phyloP scores from a whole-genome alignment of 1,140 invertebrate species.

The Trinorchestia longiramus region DNA sequence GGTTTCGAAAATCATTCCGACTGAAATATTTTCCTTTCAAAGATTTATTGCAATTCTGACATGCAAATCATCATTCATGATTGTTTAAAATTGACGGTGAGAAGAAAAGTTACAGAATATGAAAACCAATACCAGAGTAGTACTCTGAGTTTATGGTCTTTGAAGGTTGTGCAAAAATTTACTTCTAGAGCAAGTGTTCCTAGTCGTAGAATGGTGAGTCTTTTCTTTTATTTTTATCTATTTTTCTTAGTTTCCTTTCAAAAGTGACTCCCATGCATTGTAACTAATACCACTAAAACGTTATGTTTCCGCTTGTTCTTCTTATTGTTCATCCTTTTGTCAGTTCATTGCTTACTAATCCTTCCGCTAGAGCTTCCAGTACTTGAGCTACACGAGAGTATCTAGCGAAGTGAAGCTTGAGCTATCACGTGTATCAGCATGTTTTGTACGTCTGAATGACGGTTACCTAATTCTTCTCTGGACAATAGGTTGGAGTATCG shows the following conservation, averaged over 20 bases:
- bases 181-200: not conserved
- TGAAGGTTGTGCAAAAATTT: not conserved
- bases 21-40: not conserved
- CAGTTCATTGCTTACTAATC: not conserved
- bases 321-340: too few species aligned
- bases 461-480: not conserved
- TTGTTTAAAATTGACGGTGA: not conserved
- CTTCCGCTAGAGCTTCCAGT: not conserved
- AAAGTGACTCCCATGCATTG: not conserved
- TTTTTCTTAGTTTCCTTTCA: not conserved
- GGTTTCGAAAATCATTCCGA: not conserved
- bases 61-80: not conserved
- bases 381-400: not conserved
- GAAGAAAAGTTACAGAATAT: too few species aligned
- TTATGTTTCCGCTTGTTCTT: not conserved
- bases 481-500: not conserved
- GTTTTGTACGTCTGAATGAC: not conserved
- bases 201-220: not conserved
- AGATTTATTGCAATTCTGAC: too few species aligned
- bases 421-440: not conserved
- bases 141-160: too few species aligned
- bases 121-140: too few species aligned
- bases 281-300: not conserved
- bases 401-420: not conserved
- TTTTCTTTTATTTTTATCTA: not conserved